Conservation (phyloP, 64 coral and sea anemone species). For the Acropora tenuis region DNA sequence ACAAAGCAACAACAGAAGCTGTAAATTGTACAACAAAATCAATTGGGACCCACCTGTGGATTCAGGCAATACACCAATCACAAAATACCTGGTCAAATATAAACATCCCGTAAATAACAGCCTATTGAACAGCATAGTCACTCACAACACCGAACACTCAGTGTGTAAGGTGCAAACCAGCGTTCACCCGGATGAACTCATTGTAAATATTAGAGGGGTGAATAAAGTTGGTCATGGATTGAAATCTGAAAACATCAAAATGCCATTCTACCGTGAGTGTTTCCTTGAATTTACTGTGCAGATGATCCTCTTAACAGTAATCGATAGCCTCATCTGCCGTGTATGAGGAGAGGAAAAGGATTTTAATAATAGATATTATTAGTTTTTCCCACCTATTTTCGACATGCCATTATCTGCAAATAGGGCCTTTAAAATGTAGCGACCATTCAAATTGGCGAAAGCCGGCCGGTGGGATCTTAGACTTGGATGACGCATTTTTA, state of each 20-base stretch:
- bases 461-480: too few relatives aligned
- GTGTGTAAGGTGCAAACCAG: slow-evolving; percentile 24
- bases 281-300: not conserved
- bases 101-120: not conserved
- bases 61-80: not conserved
- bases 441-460: too few relatives aligned
- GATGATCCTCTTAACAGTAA: not conserved
- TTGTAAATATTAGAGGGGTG: slow-evolving; percentile 10
- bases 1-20: not conserved
- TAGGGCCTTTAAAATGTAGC: too few relatives aligned
- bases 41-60: slow-evolving; percentile 5
- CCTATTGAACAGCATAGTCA: not conserved
- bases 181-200: not conserved
- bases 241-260: not conserved
- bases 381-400: too few relatives aligned
- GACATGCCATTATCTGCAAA: too few relatives aligned
- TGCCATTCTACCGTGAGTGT: slow-evolving; percentile 27
- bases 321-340: too few relatives aligned
- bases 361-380: too few relatives aligned
- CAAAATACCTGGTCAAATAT: slow-evolving; percentile 11
- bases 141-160: not conserved
- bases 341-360: too few relatives aligned
- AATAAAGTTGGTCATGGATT: slow-evolving; percentile 33
- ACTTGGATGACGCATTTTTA: too few relatives aligned
- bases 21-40: not conserved